A percentile compares a stretch with the other conserved stretches of the same genome.
phyloP scores from a whole-genome alignment of 2,113 vertebrate genomes.

The Arenaria interpres region DNA sequence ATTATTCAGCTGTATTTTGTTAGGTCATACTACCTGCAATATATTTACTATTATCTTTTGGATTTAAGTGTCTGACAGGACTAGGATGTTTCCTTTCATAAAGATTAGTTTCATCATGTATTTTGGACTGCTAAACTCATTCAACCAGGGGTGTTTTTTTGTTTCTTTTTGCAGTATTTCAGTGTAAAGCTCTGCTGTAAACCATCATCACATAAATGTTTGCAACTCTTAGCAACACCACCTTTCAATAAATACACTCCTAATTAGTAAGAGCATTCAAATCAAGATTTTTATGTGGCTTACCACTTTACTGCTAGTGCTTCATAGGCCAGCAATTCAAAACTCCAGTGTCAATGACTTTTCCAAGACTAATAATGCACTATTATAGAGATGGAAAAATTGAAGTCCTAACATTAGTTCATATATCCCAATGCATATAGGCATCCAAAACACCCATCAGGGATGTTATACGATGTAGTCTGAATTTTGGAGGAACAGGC shows the following conservation, averaged over 20 bases:
- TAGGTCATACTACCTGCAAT: not conserved
- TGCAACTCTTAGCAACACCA: not conserved
- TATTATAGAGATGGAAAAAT: not conserved
- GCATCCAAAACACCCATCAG: not conserved
- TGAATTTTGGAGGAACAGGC: not conserved
- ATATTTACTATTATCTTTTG: not conserved
- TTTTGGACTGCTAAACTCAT: not conserved
- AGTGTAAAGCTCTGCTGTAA: not conserved
- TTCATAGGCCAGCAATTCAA: not conserved
- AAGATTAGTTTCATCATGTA: not conserved
- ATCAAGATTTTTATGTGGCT: not conserved
- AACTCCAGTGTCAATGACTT: not conserved
- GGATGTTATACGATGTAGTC: not conserved
- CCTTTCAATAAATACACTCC: not conserved
- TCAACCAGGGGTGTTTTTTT: not conserved
- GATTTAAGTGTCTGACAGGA: not conserved
- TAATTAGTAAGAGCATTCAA: not conserved
- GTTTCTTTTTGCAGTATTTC: not conserved
- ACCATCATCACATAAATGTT: not conserved
- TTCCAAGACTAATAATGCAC: not conserved
- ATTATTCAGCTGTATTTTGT: not conserved
- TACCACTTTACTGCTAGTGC: not conserved
- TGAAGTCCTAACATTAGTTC: not conserved
- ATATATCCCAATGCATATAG: not conserved
- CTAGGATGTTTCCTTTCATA: not conserved